A percentile compares a stretch with the other conserved stretches of the same genome.
Conservation (phyloP, 2,797 vertebrate genomes). For the Spondyliosoma cantharus region DNA sequence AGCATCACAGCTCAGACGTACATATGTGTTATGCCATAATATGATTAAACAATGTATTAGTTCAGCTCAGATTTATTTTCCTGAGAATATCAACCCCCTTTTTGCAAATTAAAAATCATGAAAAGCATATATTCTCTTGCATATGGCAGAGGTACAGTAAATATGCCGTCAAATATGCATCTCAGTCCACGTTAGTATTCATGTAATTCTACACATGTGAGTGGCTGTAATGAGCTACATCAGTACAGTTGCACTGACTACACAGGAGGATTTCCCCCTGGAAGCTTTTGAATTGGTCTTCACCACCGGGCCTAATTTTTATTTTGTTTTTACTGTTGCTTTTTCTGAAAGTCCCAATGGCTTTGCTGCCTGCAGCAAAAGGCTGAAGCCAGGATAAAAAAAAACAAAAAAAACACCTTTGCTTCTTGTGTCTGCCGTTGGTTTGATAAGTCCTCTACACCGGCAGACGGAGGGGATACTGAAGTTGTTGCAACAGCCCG, state of each 20-base stretch:
- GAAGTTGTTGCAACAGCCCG: constrained; percentile 63
- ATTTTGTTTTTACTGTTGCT: constrained; percentile 27
- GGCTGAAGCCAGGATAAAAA: constrained; percentile 34
- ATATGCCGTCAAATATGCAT: constrained; percentile 7
- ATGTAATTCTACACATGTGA: not conserved
- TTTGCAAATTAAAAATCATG: not conserved
- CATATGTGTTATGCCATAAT: not conserved
- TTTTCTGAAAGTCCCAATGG: constrained; percentile 17
- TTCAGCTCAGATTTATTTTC: not conserved
- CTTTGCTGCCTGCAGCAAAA: constrained; percentile 48
- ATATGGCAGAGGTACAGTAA: not conserved
- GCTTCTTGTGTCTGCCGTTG: constrained; percentile 54
- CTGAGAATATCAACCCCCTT: not conserved
- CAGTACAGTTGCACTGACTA: constrained; percentile 20
- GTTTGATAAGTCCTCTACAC: constrained; percentile 64
- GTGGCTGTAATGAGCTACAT: constrained; percentile 16
- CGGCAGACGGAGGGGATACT: constrained; percentile 51
- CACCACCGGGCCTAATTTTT: constrained; percentile 32
- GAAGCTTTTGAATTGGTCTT: constrained; percentile 17
- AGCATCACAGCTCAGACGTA: not conserved
- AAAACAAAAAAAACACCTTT: constrained; percentile 17
- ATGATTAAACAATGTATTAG: not conserved
- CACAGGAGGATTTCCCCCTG: constrained; percentile 15
- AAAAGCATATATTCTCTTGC: not conserved
- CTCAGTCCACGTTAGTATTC: not conserved